Base-by-base conservation (phyloP, 1,140 invertebrate genomes). In the Chironomus tepperi region DNA sequence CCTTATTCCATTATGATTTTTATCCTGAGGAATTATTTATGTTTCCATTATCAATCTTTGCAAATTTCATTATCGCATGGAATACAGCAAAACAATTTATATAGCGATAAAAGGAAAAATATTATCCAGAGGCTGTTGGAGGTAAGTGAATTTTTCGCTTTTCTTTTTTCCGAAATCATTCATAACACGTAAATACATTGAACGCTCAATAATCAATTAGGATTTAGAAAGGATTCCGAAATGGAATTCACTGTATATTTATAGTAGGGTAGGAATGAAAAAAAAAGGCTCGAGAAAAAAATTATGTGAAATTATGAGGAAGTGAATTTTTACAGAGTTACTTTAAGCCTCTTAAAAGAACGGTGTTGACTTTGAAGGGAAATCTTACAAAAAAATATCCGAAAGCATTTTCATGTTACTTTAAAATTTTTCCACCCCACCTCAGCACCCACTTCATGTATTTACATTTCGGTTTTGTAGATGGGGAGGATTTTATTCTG, bases 201-300 rank as follows among this genome's bases (percentile, higher is more conserved):
- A 57, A 57, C 47, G 47, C 47, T 57, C 47, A 57, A 57, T 57
- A 57, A 57, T 57, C 47, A 57, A 57, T 57, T 57, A 57, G 47
- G 47, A 57, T 57, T 57, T 12, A 57, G 12, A n/a, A n/a, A n/a
- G 47, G 47, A 57, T 57, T 57, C 12, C 12, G 12, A 5, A 12
- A 57, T 57, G 47, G 5, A 57, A n/a, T 57, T 57, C 47, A 57
- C 12, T 57, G 5, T 57, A 57, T 57, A 15, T n/a, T 57, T 57
- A n/a, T 15, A 12, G 47, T 57, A 15, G n/a, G 12, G n/a, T 57
- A 57, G 12, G 15, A 15, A n/a, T n/a, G 47, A 57, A 15, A n/a
- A 47, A 47, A 15, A 3, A 15, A 57, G 47, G 47, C 24, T 34
- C 24, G 47, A 15, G 15, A 57, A n/a, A 57, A 57, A 57, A 57